Evolutionary conservation across 2,888 invertebrate species (phyloP).

Genomic region (Penaeus monodon): DNA sequence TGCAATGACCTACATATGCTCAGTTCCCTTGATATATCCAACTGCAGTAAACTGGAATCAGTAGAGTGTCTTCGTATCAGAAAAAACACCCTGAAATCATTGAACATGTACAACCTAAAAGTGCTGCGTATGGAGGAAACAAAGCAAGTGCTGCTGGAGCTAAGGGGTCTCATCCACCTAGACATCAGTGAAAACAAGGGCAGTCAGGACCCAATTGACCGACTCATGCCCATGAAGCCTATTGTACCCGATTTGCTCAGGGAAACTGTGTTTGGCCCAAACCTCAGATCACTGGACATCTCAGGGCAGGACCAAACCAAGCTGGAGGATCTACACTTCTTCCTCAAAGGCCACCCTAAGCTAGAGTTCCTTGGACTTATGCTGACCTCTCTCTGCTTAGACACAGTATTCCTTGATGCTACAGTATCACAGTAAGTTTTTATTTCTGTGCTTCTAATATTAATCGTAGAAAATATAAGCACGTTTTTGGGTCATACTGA

Average conservation of each 20-base stretch:
- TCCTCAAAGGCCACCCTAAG: conserved; percentile 43
- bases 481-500: too few species aligned
- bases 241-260: conserved; percentile 53
- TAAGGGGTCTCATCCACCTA: conserved; percentile 44
- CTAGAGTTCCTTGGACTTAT: conserved; percentile 56
- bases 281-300: conserved; percentile 49
- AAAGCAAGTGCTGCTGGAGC: conserved; percentile 34
- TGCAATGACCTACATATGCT: conserved; percentile 50
- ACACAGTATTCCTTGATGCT: conserved; percentile 53
- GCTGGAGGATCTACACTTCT: conserved; percentile 48
- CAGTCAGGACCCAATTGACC: conserved; percentile 33
- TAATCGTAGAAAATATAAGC: too few species aligned
- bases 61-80: conserved; percentile 50
- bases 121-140: conserved; percentile 55
- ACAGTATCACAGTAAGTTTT: conserved; percentile 43
- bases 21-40: conserved; percentile 57
- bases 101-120: conserved; percentile 62
- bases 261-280: conserved; percentile 47
- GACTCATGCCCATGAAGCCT: conserved; percentile 37
- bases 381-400: conserved; percentile 52
- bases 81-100: conserved; percentile 49
- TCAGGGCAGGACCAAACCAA: conserved; percentile 59
- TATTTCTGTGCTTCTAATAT: too few species aligned
- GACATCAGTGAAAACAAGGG: conserved; percentile 58
- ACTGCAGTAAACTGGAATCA: conserved; percentile 51